phyloP scores from a whole-genome alignment of 2,888 invertebrate genomes.

The Polydrusus pterygomalis region DNA sequence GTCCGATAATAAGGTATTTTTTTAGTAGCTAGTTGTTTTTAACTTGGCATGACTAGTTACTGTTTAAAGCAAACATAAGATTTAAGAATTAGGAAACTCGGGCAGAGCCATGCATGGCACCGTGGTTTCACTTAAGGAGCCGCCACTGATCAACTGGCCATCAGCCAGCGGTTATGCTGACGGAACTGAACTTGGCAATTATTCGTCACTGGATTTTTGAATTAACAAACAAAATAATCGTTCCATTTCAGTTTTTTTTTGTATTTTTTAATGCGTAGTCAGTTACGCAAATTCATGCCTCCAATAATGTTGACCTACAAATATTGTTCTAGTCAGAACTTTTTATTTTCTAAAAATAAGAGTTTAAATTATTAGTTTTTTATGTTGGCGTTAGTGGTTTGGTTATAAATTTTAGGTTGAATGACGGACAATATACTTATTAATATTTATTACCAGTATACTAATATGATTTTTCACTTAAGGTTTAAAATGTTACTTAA shows the following conservation, averaged over 20 bases:
- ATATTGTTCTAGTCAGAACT: neutral
- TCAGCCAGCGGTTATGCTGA: conserved; percentile 47
- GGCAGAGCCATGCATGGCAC: too few species aligned
- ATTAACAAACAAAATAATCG: neutral
- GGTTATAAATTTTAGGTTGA: neutral
- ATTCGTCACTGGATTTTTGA: conserved; percentile 20
- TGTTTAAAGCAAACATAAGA: too few species aligned
- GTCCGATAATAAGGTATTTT: too few species aligned
- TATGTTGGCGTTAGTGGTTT: neutral
- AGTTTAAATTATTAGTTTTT: neutral
- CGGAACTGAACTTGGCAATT: conserved; percentile 24
- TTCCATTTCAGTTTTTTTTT: neutral
- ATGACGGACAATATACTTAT: neutral
- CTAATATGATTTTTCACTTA: neutral
- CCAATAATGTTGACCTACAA: neutral
- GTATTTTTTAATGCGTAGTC: conserved; percentile 12
- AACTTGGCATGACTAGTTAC: too few species aligned
- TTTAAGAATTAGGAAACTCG: too few species aligned
- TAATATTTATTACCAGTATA: neutral
- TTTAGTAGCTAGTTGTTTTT: too few species aligned
- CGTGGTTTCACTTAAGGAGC: too few species aligned
- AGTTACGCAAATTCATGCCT: neutral
- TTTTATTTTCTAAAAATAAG: neutral
- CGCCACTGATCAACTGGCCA: conserved; percentile 30
- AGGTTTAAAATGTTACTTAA: neutral